Evolutionary conservation across 2,797 vertebrate genomes (phyloP).

Genomic region (Scolopax bukidnonensis): DNA sequence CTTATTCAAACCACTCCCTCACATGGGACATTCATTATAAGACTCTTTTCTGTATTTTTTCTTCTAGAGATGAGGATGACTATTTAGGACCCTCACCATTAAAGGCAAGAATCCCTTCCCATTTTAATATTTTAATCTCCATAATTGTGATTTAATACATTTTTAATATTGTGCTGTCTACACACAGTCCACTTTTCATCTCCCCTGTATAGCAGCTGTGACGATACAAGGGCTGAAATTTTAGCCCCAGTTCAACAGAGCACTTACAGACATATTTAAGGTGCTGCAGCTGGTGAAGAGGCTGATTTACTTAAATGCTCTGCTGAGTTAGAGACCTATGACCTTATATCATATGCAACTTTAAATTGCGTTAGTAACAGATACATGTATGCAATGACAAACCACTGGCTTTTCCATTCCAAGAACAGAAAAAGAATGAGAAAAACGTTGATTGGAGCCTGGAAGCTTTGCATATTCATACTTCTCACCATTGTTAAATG

Average conservation of each 20-base stretch:
- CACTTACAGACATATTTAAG: neutral
- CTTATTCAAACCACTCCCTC: slow-evolving; percentile 23
- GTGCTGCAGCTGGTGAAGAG: neutral
- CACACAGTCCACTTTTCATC: neutral
- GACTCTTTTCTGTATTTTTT: neutral
- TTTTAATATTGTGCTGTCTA: neutral
- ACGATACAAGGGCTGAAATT: neutral
- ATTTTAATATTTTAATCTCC: neutral
- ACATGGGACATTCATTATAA: neutral
- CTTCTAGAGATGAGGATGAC: neutral
- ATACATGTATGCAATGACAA: neutral
- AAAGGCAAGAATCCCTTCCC: neutral
- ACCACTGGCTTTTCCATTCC: neutral
- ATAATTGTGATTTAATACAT: neutral
- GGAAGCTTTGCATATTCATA: slow-evolving; percentile 77
- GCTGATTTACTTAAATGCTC: slow-evolving; percentile 13
- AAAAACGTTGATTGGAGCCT: slow-evolving; percentile 21
- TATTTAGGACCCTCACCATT: neutral
- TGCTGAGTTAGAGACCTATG: slow-evolving; percentile 7
- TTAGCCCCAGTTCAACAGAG: neutral
- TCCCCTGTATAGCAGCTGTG: neutral
- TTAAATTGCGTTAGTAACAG: neutral
- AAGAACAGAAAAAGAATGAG: neutral
- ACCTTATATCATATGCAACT: neutral
- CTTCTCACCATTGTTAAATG: slow-evolving; percentile 58